Percentiles rank a stretch among this genome's conserved stretches.
Evolutionary conservation across 2,113 vertebrate genomes (phyloP).

Genomic region (Myrmecobius fasciatus): DNA sequence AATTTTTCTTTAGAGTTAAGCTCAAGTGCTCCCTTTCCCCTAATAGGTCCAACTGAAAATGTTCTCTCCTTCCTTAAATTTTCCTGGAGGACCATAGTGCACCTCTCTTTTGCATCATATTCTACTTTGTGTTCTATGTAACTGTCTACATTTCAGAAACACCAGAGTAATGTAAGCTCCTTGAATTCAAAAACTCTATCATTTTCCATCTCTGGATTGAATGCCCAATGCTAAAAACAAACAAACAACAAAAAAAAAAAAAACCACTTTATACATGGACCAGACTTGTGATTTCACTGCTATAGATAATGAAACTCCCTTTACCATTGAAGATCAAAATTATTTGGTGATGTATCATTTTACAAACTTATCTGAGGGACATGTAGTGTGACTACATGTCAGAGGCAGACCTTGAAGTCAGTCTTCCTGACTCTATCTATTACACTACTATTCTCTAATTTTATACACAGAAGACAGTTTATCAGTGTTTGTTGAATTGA

Average conservation of each 20-base stretch:
- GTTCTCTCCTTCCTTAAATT: not conserved
- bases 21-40: too few relatives aligned
- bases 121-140: not conserved
- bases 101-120: not conserved
- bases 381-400: not conserved
- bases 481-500: not conserved
- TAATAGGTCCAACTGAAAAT: not conserved
- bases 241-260: too few relatives aligned
- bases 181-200: not conserved
- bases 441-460: not conserved
- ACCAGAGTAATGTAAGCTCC: not conserved
- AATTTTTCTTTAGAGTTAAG: too few relatives aligned
- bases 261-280: not conserved
- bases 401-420: not conserved
- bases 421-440: not conserved
- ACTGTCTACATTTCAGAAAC: not conserved
- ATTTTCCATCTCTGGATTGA: not conserved
- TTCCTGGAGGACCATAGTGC: not conserved
- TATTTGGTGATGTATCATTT: not conserved
- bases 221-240: not conserved
- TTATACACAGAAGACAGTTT: not conserved
- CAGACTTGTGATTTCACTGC: not conserved
- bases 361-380: not conserved
- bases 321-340: not conserved
- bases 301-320: not conserved